Conservation (phyloP, 2,797 vertebrate genomes). For the Momotus momota region DNA sequence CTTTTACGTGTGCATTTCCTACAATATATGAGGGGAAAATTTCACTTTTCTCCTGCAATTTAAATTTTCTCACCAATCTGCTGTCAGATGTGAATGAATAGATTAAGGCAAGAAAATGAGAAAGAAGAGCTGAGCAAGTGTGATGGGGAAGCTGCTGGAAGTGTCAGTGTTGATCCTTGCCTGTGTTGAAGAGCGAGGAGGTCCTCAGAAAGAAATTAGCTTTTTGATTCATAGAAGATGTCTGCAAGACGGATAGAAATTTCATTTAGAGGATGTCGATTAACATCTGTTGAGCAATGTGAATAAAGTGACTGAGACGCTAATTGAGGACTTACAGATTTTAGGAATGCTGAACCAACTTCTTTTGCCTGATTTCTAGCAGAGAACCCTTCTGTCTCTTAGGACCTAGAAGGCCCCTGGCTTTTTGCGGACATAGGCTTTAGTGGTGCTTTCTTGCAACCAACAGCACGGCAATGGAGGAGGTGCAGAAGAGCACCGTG, state of each 20-base stretch:
- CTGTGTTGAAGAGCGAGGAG: background rate
- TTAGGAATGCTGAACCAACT: background rate
- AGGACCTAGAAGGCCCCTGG: background rate
- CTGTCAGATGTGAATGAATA: background rate
- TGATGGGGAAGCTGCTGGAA: background rate
- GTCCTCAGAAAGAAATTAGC: background rate
- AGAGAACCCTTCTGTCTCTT: background rate
- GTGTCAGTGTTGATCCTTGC: background rate
- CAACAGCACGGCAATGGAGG: background rate
- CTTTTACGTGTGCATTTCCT: background rate
- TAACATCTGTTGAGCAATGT: background rate
- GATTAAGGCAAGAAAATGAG: background rate
- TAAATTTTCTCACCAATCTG: background rate
- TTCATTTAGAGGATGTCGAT: background rate
- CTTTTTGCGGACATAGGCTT: rapidly evolving
- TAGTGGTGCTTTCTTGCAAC: background rate
- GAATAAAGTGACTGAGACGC: background rate
- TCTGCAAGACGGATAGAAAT: background rate
- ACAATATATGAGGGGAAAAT: background rate
- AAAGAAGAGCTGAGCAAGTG: background rate
- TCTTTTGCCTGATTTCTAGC: background rate
- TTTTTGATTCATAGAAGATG: background rate
- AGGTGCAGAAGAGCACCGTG: background rate
- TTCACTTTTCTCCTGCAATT: background rate
- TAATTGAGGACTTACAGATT: background rate